phyloP scores from a whole-genome alignment of 2,888 invertebrate species.

The Adineta ricciae region DNA sequence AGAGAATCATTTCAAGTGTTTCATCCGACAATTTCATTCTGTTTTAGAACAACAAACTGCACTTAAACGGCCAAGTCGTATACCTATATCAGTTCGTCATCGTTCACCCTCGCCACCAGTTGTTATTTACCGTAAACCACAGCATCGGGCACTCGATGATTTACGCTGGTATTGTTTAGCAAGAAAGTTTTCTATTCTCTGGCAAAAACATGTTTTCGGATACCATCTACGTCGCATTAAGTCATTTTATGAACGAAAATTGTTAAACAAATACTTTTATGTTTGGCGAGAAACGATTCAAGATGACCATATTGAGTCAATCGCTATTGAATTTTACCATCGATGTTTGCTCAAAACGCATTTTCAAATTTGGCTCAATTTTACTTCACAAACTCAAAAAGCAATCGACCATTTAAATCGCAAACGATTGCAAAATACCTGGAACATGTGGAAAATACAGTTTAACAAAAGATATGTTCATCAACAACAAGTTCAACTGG shows the following conservation, averaged over 20 bases:
- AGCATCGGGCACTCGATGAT: not conserved
- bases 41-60: not conserved
- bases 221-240: not conserved
- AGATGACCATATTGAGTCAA: not conserved
- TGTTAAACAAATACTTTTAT: not conserved
- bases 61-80: not conserved
- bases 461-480: not conserved
- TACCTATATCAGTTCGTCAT: not conserved
- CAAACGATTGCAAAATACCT: not conserved
- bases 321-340: not conserved
- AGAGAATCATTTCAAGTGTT: not conserved
- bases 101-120: not conserved
- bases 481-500: not conserved
- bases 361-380: not conserved
- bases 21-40: not conserved
- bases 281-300: not conserved
- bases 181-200: not conserved
- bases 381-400: not conserved
- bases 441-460: slow-evolving; percentile 5
- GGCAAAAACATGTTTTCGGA: not conserved
- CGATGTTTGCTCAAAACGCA: not conserved
- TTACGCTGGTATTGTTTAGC: not conserved
- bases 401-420: not conserved
- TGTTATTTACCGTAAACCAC: slow-evolving; percentile 3
- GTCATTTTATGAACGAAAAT: not conserved